A percentile compares a stretch with the other conserved stretches of the same genome.
Conservation (phyloP, 2,888 invertebrate species). For the Thyatira batis region DNA sequence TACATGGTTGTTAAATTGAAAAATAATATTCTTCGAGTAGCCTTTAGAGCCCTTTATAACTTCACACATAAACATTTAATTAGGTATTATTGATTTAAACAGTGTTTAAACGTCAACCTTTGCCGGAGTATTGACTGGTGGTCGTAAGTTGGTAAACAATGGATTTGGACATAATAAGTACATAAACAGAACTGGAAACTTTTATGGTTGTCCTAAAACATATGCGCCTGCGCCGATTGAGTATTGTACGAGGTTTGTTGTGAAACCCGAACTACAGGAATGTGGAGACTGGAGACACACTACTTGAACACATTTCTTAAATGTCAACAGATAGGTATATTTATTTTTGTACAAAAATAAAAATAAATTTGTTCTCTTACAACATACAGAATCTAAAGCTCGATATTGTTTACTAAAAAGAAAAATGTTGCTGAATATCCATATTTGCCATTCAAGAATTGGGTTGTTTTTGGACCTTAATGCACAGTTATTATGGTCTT, state of each 20-base stretch:
- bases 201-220: not conserved
- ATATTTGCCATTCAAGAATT: too few relatives aligned
- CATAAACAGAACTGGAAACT: not conserved
- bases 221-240: not conserved
- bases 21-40: too few relatives aligned
- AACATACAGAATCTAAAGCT: too few relatives aligned
- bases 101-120: not conserved
- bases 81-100: not conserved
- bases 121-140: not conserved
- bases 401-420: too few relatives aligned
- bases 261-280: not conserved
- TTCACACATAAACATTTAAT: not conserved
- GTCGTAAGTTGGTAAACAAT: not conserved
- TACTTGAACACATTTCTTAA: not conserved
- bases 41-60: not conserved
- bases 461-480: too few relatives aligned
- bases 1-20: too few relatives aligned
- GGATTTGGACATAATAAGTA: not conserved
- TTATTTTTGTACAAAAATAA: too few relatives aligned
- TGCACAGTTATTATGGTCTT: too few relatives aligned
- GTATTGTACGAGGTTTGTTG: not conserved
- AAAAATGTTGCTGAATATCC: too few relatives aligned
- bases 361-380: too few relatives aligned
- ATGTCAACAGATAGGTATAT: not conserved
- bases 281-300: not conserved